Evolutionary conservation across 2,888 invertebrate genomes (phyloP), one percentile per base, ranked within the genome.

Genomic region (Unio pictorum): DNA sequence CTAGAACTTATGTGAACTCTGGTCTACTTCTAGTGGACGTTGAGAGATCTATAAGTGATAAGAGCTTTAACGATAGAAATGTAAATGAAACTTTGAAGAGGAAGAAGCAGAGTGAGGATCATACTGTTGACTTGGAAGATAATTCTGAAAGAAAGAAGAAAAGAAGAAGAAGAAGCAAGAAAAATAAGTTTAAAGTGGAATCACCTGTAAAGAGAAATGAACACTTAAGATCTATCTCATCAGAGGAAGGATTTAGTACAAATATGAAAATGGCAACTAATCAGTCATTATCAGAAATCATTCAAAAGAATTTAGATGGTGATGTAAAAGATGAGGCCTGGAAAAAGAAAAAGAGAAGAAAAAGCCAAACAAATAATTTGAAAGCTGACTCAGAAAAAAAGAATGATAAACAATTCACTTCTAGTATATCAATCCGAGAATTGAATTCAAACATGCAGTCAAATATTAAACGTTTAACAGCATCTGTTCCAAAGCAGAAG

Each of bases 141-240:
- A 57, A 23, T 18, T 28, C 62, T 56, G 55, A 30, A 60, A 62
- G 58, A 18, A n/a, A 59, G 23, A 65, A 71, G 62, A 67, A 66
- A 59, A 72, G 71, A 60, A 66, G 69, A 67, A 63, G 71, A 61
- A 69, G 64, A 61, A 69, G 69, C 57, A 71, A 76, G 70, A 72
- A 68, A 67, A 76, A 76, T 60, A 74, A 74, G 56, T 77, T 73
- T 54, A 75, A 77, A 66, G 77, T 66, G 55, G 72, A 72, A 60
- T 60, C 67, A 3, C 66, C 70, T 6, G 64, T 64, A 54, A 34
- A 69, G 11, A 54, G 18, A 61, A 26, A 67, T 54, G 55, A 7
- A 54, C 45, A 45, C 8, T 45, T 45, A 2, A 3, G 15, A 11
- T 45, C 11, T 45, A 45, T 45, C 3, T 15, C 45, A 45, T 45